phyloP scores from a whole-genome alignment of 92 coral and sea anemone species.

The Porites divaricata region DNA sequence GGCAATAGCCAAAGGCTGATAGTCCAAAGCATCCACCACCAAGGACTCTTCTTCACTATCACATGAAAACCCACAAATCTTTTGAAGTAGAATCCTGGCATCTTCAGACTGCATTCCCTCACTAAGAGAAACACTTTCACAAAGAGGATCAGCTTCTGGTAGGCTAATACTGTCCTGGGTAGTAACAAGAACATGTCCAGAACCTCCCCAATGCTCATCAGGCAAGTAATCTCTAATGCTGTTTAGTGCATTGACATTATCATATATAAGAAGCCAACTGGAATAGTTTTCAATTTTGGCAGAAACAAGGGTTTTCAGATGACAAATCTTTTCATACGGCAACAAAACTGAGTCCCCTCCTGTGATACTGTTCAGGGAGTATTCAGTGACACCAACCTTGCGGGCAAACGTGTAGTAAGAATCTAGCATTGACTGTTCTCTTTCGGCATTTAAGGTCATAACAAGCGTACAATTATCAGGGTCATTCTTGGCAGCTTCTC shows the following conservation, averaged over 20 bases:
- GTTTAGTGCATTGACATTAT: constrained; percentile 6
- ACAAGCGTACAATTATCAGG: background rate
- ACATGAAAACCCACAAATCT: constrained; percentile 8
- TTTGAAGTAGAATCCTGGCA: constrained; percentile 18
- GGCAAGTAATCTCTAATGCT: too few relatives aligned
- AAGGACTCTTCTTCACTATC: background rate
- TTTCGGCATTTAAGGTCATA: constrained; percentile 21
- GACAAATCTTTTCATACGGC: background rate
- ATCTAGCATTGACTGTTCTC: background rate
- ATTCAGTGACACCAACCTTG: background rate
- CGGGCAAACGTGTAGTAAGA: constrained; percentile 17
- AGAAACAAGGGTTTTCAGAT: background rate
- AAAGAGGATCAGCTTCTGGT: background rate
- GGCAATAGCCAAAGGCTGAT: background rate
- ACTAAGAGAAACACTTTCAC: background rate
- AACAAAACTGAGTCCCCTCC: background rate
- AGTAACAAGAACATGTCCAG: constrained; percentile 30
- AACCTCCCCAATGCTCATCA: background rate
- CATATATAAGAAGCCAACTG: constrained; percentile 36
- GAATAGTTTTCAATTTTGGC: background rate
- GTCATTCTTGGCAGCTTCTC: background rate
- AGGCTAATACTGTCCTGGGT: constrained; percentile 32
- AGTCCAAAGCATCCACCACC: background rate
- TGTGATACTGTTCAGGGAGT: background rate
- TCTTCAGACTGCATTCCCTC: constrained; percentile 23